Conservation (phyloP, 2,888 invertebrate genomes). For the Euclidia mi region DNA sequence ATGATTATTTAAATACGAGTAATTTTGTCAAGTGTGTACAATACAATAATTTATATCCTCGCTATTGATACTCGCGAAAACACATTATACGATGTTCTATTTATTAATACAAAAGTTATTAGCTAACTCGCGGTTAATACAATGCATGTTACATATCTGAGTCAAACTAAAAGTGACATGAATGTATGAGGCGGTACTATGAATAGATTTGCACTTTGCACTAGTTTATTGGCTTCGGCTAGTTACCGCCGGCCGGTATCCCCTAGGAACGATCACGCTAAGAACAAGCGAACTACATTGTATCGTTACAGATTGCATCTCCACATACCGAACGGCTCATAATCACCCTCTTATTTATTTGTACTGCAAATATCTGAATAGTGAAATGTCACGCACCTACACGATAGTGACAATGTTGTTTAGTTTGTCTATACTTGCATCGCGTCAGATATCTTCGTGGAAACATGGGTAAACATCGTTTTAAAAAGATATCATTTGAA, state of each 20-base stretch:
- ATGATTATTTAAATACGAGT: no score
- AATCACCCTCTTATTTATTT: conserved; percentile 22
- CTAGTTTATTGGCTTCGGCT: conserved; percentile 52
- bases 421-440: no score
- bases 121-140: conserved; percentile 8
- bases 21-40: no score
- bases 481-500: no score
- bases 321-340: conserved; percentile 3
- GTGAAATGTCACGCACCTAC: conserved; percentile 15
- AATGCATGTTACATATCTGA: conserved; percentile 25
- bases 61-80: not conserved
- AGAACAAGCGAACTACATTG: conserved; percentile 24
- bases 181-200: conserved; percentile 55
- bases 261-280: conserved; percentile 15
- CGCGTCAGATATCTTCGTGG: no score
- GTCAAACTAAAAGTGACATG: conserved; percentile 50
- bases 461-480: no score
- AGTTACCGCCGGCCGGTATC: conserved; percentile 40
- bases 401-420: conserved; percentile 24
- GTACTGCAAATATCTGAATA: conserved; percentile 25
- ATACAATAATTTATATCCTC: not conserved
- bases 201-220: conserved; percentile 71
- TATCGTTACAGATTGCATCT: conserved; percentile 21
- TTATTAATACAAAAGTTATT: not conserved
- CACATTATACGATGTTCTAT: not conserved